Conservation (phyloP, 2,888 invertebrate genomes). For the Eilema caniola region DNA sequence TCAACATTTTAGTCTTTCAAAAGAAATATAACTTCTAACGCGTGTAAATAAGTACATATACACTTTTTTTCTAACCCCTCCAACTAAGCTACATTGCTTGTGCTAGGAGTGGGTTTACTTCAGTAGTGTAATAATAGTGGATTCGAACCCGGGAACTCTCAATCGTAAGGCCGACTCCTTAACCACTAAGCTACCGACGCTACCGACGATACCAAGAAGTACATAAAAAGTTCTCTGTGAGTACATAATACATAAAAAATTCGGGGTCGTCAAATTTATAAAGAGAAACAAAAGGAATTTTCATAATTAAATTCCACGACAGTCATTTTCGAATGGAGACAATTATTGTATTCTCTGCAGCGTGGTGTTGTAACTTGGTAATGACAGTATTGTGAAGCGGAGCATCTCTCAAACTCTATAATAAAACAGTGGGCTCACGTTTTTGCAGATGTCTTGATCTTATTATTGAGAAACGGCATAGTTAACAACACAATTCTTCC, state of each 20-base stretch:
- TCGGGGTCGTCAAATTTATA: slow-evolving; percentile 26
- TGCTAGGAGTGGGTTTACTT: too few species aligned
- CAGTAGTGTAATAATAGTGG: too few species aligned
- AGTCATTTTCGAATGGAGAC: slow-evolving; percentile 57
- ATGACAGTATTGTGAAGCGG: slow-evolving; percentile 77
- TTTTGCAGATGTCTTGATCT: slow-evolving; percentile 79
- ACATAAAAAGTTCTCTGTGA: not conserved
- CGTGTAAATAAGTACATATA: too few species aligned
- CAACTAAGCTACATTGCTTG: too few species aligned
- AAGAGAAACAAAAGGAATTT: slow-evolving; percentile 28
- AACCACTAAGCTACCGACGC: too few species aligned
- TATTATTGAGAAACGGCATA: slow-evolving; percentile 78
- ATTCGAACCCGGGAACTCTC: too few species aligned
- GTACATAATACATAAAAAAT: not conserved
- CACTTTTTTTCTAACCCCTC: too few species aligned
- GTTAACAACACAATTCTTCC: slow-evolving; percentile 70
- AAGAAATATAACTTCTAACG: too few species aligned
- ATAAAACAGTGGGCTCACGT: slow-evolving; percentile 79
- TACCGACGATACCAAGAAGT: too few species aligned
- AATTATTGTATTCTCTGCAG: slow-evolving; percentile 48
- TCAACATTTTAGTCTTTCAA: too few species aligned
- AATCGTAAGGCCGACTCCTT: too few species aligned
- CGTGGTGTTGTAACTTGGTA: slow-evolving; percentile 73
- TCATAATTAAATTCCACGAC: slow-evolving; percentile 43
- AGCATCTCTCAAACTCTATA: slow-evolving; percentile 69